These are phyloP conservation scores for Empis livida DNA, from an alignment of 2,888 invertebrate species.

Conservation along the genomic window DNA sequence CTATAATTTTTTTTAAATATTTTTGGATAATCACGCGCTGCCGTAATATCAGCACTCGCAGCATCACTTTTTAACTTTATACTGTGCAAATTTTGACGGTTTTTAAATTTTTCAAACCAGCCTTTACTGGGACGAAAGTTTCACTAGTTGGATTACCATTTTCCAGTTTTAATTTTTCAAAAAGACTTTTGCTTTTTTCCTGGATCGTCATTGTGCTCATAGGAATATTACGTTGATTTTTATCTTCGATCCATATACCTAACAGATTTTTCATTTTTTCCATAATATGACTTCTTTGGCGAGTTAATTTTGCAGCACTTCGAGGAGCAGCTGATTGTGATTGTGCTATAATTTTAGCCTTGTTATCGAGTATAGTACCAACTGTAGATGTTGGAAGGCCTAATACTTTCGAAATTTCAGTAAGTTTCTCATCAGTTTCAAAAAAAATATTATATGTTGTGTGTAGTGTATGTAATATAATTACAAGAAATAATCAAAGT, in stretches of 20 bases:
- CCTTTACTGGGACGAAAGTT: conserved; percentile 9
- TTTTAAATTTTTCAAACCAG: conserved; percentile 15
- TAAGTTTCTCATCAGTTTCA: conserved; percentile 13
- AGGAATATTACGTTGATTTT: conserved; percentile 6
- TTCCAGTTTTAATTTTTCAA: background rate
- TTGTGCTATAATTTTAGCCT: background rate
- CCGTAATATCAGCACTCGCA: conserved; percentile 3
- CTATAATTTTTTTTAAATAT: conserved; percentile 10
- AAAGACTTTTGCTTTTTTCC: conserved; percentile 1
- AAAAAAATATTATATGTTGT: background rate
- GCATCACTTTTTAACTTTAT: conserved; percentile 3
- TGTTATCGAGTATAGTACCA: conserved; percentile 5
- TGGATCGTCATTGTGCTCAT: conserved; percentile 1
- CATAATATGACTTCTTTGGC: conserved; percentile 13
- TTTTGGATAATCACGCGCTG: conserved; percentile 1
- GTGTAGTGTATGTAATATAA: background rate
- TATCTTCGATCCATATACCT: conserved; percentile 13
- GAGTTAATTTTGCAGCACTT: conserved; percentile 15
- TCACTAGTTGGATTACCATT: conserved; percentile 3
- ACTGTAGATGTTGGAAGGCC: conserved; percentile 12
- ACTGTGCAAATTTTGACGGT: conserved; percentile 1
- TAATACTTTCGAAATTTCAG: conserved; percentile 11
- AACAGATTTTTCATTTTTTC: conserved; percentile 15
- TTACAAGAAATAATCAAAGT: background rate
- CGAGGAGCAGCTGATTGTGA: conserved; percentile 12